Conservation (phyloP, 2,888 invertebrate species). For the Eupsilia transversa region DNA sequence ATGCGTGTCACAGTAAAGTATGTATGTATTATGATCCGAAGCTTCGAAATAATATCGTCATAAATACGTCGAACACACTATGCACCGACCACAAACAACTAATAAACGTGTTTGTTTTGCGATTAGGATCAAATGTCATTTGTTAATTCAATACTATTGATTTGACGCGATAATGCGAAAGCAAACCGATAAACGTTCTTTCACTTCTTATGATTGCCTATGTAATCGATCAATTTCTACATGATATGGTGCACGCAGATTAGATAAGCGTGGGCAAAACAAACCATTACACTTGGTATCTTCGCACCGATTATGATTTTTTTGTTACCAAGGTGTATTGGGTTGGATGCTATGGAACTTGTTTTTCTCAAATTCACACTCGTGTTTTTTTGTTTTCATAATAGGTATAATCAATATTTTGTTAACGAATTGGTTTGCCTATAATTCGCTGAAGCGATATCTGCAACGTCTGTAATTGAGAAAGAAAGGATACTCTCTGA, state of each 20-base stretch:
- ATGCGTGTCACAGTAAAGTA: slow-evolving; percentile 57
- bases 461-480: slow-evolving; percentile 25
- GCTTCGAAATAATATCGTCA: slow-evolving; percentile 47
- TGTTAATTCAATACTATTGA: slow-evolving; percentile 48
- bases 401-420: background rate
- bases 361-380: slow-evolving; percentile 15
- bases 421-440: background rate
- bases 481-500: slow-evolving; percentile 35
- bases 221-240: slow-evolving; percentile 39
- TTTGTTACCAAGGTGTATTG: slow-evolving; percentile 27
- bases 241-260: slow-evolving; percentile 28
- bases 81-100: slow-evolving; percentile 26
- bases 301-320: slow-evolving; percentile 12
- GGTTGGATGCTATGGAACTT: slow-evolving; percentile 1
- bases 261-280: slow-evolving; percentile 21
- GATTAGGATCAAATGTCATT: slow-evolving; percentile 60
- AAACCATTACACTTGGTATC: slow-evolving; percentile 20
- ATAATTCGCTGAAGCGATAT: slow-evolving; percentile 3
- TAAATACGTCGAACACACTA: slow-evolving; percentile 7
- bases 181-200: slow-evolving; percentile 40
- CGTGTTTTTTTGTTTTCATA: background rate
- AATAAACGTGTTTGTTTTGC: slow-evolving; percentile 55
- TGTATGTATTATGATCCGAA: slow-evolving; percentile 55
- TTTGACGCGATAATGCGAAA: slow-evolving; percentile 50
- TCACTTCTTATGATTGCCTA: slow-evolving; percentile 40